Conservation (phyloP, 2,888 invertebrate genomes). For the Nasonovia ribisnigri region DNA sequence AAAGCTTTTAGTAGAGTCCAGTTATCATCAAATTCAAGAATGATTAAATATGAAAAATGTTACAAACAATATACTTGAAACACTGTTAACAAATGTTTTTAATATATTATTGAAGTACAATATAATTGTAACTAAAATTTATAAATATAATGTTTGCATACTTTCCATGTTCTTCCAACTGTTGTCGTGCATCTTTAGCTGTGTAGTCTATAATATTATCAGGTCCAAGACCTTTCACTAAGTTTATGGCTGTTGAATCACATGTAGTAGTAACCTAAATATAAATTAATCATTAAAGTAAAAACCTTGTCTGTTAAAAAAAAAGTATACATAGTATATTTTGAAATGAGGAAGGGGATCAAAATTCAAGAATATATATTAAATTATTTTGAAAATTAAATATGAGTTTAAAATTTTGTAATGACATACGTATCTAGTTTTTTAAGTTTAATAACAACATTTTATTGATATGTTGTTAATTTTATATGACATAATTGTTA, state of each 20-base stretch:
- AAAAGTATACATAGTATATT: not conserved
- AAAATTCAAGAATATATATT: not conserved
- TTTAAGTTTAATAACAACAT: no score
- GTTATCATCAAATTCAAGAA: not conserved
- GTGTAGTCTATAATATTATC: constrained; percentile 83
- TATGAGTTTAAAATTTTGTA: not conserved
- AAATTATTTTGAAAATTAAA: not conserved
- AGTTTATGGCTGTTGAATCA: constrained; percentile 77
- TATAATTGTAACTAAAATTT: not conserved
- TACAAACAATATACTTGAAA: not conserved
- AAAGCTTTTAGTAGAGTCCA: not conserved
- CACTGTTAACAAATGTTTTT: not conserved
- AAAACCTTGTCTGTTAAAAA: not conserved
- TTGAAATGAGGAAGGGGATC: not conserved
- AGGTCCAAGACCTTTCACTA: constrained; percentile 79
- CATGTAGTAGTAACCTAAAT: constrained; percentile 79
- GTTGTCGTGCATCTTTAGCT: constrained; percentile 56
- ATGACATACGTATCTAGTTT: not conserved
- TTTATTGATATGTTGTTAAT: no score
- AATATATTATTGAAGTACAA: not conserved
- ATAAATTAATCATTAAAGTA: not conserved
- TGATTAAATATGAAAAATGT: not conserved
- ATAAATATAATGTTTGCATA: constrained; percentile 41
- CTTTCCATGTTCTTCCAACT: constrained; percentile 63
- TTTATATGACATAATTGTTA: no score